Conservation (phyloP, 2,888 invertebrate species). For the Yponomeuta plumbellus region DNA sequence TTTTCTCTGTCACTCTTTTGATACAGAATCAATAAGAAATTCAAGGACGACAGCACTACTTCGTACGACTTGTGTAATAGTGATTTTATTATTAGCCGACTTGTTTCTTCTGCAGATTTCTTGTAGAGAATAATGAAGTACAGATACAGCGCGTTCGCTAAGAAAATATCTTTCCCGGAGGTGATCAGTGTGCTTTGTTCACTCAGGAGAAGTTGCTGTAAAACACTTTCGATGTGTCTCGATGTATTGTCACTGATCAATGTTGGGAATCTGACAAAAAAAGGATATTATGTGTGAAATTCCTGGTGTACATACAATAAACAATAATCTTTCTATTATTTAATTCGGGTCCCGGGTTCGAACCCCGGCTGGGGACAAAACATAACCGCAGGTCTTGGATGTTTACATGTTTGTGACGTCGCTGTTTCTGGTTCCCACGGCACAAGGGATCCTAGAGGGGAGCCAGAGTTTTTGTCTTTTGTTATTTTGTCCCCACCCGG, state of each 20-base stretch:
- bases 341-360: too few relatives aligned
- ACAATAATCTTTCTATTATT: too few relatives aligned
- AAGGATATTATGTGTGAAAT: too few relatives aligned
- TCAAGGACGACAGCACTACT: constrained; percentile 34
- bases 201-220: constrained; percentile 36
- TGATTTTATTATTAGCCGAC: constrained; percentile 27
- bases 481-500: too few relatives aligned
- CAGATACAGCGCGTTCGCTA: constrained; percentile 37
- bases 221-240: constrained; percentile 25
- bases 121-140: constrained; percentile 31
- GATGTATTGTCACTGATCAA: constrained; percentile 30
- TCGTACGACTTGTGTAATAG: constrained; percentile 39
- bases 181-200: constrained; percentile 23
- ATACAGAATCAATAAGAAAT: constrained; percentile 38
- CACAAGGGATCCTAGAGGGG: too few relatives aligned
- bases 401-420: too few relatives aligned
- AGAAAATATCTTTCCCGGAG: constrained; percentile 43
- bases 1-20: constrained; percentile 33
- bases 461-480: too few relatives aligned
- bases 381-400: too few relatives aligned
- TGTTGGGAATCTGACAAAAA: constrained; percentile 41
- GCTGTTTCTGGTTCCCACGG: too few relatives aligned
- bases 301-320: too few relatives aligned
- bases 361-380: too few relatives aligned
- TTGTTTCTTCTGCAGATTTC: constrained; percentile 22